Conservation (phyloP, 2,113 vertebrate genomes). For the Brienomyrus brachyistius region DNA sequence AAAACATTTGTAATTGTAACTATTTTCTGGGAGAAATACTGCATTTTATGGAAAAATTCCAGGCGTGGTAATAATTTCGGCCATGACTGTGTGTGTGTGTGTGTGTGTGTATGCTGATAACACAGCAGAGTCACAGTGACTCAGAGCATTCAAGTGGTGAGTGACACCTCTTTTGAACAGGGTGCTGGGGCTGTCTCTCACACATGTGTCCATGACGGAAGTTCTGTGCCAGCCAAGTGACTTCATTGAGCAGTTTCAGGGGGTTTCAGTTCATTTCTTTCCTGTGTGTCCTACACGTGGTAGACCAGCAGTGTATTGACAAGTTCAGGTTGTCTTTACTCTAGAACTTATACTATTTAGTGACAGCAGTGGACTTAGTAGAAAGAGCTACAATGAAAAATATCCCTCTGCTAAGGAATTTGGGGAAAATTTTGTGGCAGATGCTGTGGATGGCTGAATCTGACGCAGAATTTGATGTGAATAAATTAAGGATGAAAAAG, state of each 20-base stretch:
- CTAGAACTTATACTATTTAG: not conserved
- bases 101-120: not conserved
- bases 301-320: not conserved
- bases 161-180: not conserved
- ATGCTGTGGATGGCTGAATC: not conserved
- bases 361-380: not conserved
- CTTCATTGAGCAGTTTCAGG: conserved; percentile 46
- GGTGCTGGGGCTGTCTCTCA: not conserved
- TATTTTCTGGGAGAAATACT: too few species aligned
- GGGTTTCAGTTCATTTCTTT: conserved; percentile 29
- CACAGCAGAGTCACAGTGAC: not conserved
- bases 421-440: not conserved
- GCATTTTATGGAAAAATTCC: too few species aligned
- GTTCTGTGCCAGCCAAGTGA: conserved; percentile 22
- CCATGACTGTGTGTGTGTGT: too few species aligned
- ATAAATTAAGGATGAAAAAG: not conserved
- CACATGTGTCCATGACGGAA: not conserved
- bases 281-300: not conserved
- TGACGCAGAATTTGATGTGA: not conserved
- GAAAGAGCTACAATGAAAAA: not conserved
- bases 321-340: not conserved
- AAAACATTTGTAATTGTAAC: too few species aligned
- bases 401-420: not conserved
- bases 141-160: not conserved
- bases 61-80: too few species aligned